Evolutionary conservation across 2,888 invertebrate genomes (phyloP), one percentile per base, ranked within the genome.

Genomic region (Euproctis similis): DNA sequence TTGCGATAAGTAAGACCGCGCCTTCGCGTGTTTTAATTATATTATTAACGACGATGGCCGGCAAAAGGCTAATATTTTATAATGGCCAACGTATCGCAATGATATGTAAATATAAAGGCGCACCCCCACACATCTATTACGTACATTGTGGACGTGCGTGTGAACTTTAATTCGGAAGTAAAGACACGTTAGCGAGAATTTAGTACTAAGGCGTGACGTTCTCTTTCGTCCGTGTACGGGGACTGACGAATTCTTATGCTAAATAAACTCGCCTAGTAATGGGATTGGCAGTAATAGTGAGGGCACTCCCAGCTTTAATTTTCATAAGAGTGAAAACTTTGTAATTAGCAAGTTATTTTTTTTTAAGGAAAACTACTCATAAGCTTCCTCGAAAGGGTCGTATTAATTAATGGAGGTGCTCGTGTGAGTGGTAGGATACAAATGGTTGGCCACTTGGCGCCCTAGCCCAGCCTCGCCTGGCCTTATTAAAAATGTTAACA

Each of bases 401-500:
- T 73, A 71, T 78, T 82, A 84, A 84, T 84, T 84, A 81, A 77
- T 71, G 66, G 74, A 74, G 77, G 72, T 70, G 74, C 69, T 77
- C 61, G 56, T 60, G 66, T 63, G 72, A 73, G 74, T 68, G 70
- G 66, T 48, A 60, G 63, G 63, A 62, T 68, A 61, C 75, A 78
- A 81, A 80, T 72, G 75, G 72, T 76, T 71, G 75, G 72, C 82
- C 80, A 82, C 82, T 82, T 80, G 66, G 63, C 77, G 65, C 82
- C 82, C 82, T 68, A 71, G 73, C 82, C 82, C 67, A 71, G 73
- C 69, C 62, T 67, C 59, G 66, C 65, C 61, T 37, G 67, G 76
- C 77, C 81, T 82, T 84, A 82, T 82, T 81, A 82, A 82, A 82
- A 82, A 78, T 72, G 78, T 78, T 78, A 80, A 81, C 81, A 72